Base-by-base conservation (phyloP, 23 tunicate species). In the Botrylloides violaceus region DNA sequence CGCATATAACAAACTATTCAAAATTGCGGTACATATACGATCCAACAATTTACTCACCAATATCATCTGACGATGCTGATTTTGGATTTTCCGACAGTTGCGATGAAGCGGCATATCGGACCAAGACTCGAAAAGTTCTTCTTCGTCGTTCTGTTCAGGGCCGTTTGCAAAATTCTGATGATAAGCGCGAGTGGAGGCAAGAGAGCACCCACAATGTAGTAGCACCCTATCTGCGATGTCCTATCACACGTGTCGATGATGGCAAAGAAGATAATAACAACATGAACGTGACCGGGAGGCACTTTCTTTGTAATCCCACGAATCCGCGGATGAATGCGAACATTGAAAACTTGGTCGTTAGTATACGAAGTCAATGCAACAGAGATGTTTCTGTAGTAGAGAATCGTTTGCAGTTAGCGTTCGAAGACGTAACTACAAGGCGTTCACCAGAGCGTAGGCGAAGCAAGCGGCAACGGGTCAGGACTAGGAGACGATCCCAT, bases 11-110 rank as follows among this genome's bases (percentile, higher is more conserved):
- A 2, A 68, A 43, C 29, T 68, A 68, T 43, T 20, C 74, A 55
- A 68, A 22, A 1, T 24, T 37, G 6, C 6, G 25, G 29, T 43
- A n/a, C 37, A 1, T 36, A 4, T 68, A 36, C 29, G 26, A 39
- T 5, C 36, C 74, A 0, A 0, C 29, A 32, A 23, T 68, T 12
- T 68, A 68, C 74, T 68, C 74, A 6, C 29, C 74, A 19, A 23
- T 68, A 37, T 68, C 74, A 0, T 68, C 74, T 24, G 36, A 39
- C 28, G 74, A 68, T 25, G 0, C 58, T 19, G 74, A 68, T 68
- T 68, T 68, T 68, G 58, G 74, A 37, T 20, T 23, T 12, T 15
- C 25, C 65, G 53, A 9, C 12, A 43, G 53, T 15, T 7, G 53
- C 15, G 53, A 43, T 15, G 53, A 43, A 43, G 53, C 12, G 9